Percentiles rank a stretch among this genome's conserved stretches.
Evolutionary conservation across 2,113 vertebrate genomes (phyloP).

Genomic region (Callocephalon fimbriatum): DNA sequence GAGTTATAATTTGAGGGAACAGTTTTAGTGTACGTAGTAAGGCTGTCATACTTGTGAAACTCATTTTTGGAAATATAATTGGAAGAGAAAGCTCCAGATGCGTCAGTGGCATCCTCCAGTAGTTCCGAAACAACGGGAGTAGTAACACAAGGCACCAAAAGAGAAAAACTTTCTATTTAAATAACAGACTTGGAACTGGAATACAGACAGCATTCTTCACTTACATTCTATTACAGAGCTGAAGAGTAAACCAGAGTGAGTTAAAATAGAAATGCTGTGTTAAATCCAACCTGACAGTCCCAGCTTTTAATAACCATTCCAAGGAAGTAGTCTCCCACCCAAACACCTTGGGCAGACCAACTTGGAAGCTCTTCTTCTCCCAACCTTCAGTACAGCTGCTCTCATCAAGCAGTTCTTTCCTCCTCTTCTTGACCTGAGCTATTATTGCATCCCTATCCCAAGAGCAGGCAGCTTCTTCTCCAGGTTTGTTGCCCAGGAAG

Average conservation of each 20-base stretch:
- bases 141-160: neutral
- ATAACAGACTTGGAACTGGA: neutral
- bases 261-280: neutral
- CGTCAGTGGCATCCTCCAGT: neutral
- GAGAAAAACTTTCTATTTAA: neutral
- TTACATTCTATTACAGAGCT: neutral
- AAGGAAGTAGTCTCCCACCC: neutral
- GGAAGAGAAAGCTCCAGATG: conserved; percentile 13
- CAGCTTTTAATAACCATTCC: neutral
- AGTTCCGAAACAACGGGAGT: neutral
- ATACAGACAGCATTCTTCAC: conserved; percentile 6
- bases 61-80: neutral
- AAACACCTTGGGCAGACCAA: neutral
- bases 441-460: fast-evolving
- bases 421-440: neutral
- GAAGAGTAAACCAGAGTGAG: neutral
- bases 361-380: neutral
- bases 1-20: conserved; percentile 2
- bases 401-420: neutral
- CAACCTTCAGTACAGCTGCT: neutral
- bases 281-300: neutral
- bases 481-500: neutral
- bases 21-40: neutral
- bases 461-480: neutral
- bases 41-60: neutral